Conservation (phyloP, 2,888 invertebrate species). For the Limnephilus auricula region DNA sequence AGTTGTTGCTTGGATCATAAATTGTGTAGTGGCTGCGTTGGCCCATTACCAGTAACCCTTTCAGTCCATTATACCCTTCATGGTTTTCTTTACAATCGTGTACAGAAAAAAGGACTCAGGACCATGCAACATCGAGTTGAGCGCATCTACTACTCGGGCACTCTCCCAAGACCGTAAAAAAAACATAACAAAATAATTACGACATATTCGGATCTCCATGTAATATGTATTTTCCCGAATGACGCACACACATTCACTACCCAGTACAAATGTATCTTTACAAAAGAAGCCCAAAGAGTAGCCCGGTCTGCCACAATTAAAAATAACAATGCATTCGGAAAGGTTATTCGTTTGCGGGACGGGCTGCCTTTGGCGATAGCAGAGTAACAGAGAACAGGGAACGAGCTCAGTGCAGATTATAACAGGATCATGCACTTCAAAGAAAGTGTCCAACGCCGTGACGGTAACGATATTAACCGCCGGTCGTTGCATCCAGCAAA, state of each 20-base stretch:
- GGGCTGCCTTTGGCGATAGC: background rate
- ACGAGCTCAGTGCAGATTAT: conserved; percentile 30
- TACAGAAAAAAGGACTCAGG: background rate
- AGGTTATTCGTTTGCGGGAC: background rate
- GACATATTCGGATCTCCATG: background rate
- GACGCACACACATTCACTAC: background rate
- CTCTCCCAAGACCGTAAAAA: background rate
- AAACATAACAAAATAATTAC: background rate
- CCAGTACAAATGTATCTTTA: background rate
- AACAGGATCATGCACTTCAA: conserved; percentile 54
- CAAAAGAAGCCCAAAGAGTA: background rate
- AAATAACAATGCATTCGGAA: background rate
- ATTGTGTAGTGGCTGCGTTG: background rate
- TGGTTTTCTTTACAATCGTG: background rate
- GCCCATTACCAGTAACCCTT: background rate
- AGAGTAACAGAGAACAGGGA: background rate
- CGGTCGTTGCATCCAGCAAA: conserved; percentile 29
- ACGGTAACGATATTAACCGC: conserved; percentile 43
- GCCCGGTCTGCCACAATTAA: background rate
- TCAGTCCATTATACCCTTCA: background rate
- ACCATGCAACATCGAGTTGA: background rate
- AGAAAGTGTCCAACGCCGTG: conserved; percentile 48
- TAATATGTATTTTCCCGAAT: background rate
- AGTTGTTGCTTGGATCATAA: background rate
- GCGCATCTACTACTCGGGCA: background rate